phyloP scores from a whole-genome alignment of 2,797 vertebrate species.

The Nasua narica region DNA sequence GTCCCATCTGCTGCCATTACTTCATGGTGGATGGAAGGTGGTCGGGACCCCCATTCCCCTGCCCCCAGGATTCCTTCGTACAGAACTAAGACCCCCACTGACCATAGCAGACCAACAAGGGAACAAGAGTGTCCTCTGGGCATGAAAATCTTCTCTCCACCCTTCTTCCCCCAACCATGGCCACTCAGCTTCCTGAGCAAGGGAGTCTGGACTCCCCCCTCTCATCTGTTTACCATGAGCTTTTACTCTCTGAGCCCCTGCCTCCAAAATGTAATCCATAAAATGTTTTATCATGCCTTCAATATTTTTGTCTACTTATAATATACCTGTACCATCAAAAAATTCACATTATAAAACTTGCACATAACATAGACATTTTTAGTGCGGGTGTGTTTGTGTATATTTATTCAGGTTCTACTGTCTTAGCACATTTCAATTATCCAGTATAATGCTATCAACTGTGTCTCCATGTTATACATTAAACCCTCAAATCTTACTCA shows the following conservation, averaged over 20 bases:
- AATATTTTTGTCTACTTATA: neutral
- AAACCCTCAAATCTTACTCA: neutral
- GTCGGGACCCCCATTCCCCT: neutral
- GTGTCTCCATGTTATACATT: neutral
- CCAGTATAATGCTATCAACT: neutral
- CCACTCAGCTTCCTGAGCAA: neutral
- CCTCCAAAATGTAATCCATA: neutral
- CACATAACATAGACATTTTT: neutral
- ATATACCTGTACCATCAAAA: fast-evolving
- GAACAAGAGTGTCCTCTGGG: neutral
- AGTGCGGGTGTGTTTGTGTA: neutral
- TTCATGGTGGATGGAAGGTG: too few relatives aligned
- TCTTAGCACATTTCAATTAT: neutral
- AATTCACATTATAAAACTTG: neutral
- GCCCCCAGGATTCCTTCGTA: neutral
- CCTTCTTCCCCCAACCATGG: fast-evolving
- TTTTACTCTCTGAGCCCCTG: neutral
- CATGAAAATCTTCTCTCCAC: neutral
- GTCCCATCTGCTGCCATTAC: neutral
- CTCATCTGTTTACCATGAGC: neutral
- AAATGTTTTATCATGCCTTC: too few relatives aligned
- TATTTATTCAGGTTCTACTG: neutral
- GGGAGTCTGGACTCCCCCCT: neutral
- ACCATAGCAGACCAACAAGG: neutral
- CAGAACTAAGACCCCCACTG: neutral